phyloP scores from a whole-genome alignment of 2,888 invertebrate species.

The Cephalotes varians region DNA sequence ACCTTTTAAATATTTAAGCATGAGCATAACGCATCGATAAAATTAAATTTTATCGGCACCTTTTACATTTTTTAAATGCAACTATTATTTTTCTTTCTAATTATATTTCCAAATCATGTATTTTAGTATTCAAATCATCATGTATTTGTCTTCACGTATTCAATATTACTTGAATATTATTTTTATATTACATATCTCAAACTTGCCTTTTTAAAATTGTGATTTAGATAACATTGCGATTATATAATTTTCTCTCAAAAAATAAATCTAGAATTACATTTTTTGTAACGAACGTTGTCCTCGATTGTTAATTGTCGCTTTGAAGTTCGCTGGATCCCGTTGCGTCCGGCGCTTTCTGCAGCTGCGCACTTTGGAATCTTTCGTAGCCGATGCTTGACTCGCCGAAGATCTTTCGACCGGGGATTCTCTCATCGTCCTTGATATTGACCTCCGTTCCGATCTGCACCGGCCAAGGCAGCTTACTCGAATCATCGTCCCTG shows the following conservation, averaged over 20 bases:
- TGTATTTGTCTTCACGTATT: not conserved
- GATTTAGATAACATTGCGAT: not conserved
- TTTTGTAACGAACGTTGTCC: not conserved
- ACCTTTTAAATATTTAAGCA: not conserved
- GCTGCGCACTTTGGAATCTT: conserved; percentile 77
- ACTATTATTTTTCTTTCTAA: not conserved
- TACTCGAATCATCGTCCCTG: conserved; percentile 69
- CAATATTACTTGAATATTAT: not conserved
- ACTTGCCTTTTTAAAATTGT: not conserved
- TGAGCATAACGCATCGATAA: not conserved
- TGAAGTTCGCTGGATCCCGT: conserved; percentile 70
- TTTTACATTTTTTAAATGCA: not conserved
- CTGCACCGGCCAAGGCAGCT: conserved; percentile 82
- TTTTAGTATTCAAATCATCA: not conserved
- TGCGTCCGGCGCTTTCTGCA: conserved; percentile 74
- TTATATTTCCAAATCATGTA: conserved; percentile 1
- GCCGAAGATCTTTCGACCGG: conserved; percentile 82
- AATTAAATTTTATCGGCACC: not conserved
- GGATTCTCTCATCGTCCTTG: conserved; percentile 81
- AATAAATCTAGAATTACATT: not conserved
- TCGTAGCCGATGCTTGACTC: conserved; percentile 77
- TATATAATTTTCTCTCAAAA: not conserved
- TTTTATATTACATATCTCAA: not conserved
- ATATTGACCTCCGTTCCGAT: conserved; percentile 82
- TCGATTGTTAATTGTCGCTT: conserved; percentile 61